These are phyloP conservation scores for Ariopsis seemanni DNA, from an alignment of 2,113 vertebrate species.

Conservation along the genomic window DNA sequence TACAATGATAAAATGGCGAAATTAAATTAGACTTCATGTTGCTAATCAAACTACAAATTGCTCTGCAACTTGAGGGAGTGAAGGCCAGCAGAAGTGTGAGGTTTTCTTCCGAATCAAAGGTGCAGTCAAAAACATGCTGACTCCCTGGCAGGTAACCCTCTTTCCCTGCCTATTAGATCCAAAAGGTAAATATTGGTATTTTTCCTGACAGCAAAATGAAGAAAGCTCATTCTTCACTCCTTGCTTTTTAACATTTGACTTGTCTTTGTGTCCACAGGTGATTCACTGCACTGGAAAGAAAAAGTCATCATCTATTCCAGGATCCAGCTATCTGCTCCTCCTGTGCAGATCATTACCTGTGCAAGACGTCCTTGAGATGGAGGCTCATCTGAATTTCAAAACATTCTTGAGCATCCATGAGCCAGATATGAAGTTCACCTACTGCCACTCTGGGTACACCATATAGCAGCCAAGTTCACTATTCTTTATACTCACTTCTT, in stretches of 20 bases:
- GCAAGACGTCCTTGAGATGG: constrained; percentile 29
- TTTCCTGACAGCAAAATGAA: background rate
- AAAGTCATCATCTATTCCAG: constrained; percentile 20
- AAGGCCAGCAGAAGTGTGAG: constrained; percentile 47
- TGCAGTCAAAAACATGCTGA: constrained; percentile 45
- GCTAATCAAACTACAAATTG: background rate
- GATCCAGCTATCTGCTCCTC: constrained; percentile 51
- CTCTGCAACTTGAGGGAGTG: constrained; percentile 36
- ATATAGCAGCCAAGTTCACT: background rate
- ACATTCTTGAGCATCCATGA: constrained; percentile 58
- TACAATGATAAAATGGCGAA: background rate
- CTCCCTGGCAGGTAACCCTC: constrained; percentile 58
- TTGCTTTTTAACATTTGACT: background rate
- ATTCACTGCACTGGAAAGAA: constrained; percentile 58
- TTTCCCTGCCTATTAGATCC: constrained; percentile 16
- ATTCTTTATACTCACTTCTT: background rate
- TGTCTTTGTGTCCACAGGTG: constrained; percentile 44
- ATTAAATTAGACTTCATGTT: background rate
- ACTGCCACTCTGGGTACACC: constrained; percentile 59
- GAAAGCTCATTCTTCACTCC: background rate
- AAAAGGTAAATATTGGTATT: background rate
- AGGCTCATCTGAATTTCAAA: constrained; percentile 32
- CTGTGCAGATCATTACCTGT: constrained; percentile 56
- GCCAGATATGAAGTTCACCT: constrained; percentile 61
- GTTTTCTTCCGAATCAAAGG: constrained; percentile 56